phyloP scores from a whole-genome alignment of 1,140 invertebrate species.

The Drosophila malerkotliana region DNA sequence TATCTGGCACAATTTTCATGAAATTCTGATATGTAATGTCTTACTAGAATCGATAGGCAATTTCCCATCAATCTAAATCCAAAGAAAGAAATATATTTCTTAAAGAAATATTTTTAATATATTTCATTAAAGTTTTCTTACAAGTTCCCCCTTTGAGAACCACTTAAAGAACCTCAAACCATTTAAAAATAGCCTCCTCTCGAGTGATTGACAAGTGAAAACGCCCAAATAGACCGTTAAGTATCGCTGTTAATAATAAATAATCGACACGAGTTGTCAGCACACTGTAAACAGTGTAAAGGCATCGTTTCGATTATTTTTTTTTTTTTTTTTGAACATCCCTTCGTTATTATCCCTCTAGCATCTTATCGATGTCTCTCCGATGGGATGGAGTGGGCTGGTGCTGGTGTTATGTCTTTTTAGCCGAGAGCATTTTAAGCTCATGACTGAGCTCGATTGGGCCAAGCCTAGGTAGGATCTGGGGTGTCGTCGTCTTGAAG shows the following conservation, averaged over 20 bases:
- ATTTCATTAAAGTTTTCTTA: too few relatives aligned
- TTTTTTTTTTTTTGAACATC: not conserved
- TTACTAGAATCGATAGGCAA: too few relatives aligned
- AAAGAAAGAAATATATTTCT: too few relatives aligned
- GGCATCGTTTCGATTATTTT: conserved; percentile 12
- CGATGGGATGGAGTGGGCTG: not conserved
- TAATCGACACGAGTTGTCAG: not conserved
- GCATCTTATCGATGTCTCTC: conserved; percentile 8
- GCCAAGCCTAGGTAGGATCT: not conserved
- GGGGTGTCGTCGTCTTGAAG: conserved; percentile 4
- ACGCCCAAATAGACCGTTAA: not conserved
- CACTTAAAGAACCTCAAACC: not conserved
- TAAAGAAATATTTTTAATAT: too few relatives aligned
- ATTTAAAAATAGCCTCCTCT: not conserved
- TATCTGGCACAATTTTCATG: too few relatives aligned
- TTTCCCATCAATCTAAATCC: too few relatives aligned
- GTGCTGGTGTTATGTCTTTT: conserved; percentile 6
- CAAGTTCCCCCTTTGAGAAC: not conserved
- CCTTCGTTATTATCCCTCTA: not conserved
- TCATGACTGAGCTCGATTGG: conserved; percentile 19
- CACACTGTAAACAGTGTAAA: conserved; percentile 4
- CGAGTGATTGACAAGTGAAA: not conserved
- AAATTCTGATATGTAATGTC: too few relatives aligned
- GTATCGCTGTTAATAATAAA: not conserved
- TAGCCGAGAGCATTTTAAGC: not conserved